phyloP scores from a whole-genome alignment of 2,888 invertebrate genomes.

The Elysia crispata region DNA sequence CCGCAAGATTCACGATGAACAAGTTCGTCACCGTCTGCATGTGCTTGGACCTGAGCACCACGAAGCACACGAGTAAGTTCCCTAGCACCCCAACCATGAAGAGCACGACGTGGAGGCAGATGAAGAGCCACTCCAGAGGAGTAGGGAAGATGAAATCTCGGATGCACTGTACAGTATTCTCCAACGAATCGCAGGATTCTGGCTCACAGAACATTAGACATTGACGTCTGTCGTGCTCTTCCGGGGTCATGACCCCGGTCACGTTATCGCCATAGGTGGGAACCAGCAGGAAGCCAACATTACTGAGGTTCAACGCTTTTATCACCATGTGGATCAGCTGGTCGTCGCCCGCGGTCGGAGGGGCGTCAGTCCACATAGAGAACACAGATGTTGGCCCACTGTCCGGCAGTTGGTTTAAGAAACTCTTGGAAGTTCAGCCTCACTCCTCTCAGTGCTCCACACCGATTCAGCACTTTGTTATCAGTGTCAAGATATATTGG shows the following conservation, averaged over 20 bases:
- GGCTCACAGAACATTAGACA: slow-evolving; percentile 40
- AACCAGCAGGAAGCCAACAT: no score
- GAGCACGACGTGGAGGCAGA: slow-evolving; percentile 86
- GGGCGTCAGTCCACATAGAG: background rate
- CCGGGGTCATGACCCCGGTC: background rate
- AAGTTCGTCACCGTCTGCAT: slow-evolving; percentile 96
- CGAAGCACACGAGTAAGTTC: slow-evolving; percentile 91
- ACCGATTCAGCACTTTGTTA: no score
- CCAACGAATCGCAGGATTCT: slow-evolving; percentile 33
- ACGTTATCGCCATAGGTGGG: slow-evolving; percentile 76
- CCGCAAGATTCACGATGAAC: slow-evolving; percentile 93
- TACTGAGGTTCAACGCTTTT: background rate
- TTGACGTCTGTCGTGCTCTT: background rate
- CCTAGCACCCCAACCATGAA: slow-evolving; percentile 90
- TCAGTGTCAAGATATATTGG: no score
- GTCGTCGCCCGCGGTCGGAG: background rate
- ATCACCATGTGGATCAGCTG: background rate
- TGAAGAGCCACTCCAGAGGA: slow-evolving; percentile 87
- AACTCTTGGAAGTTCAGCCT: no score
- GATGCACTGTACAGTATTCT: slow-evolving; percentile 49
- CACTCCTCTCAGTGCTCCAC: no score
- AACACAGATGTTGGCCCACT: background rate
- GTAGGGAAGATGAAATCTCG: slow-evolving; percentile 64
- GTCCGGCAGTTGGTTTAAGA: no score
- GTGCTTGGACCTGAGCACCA: slow-evolving; percentile 90